Evolutionary conservation across 2,888 invertebrate species (phyloP), one percentile per base, ranked within the genome.

Genomic region (Morpho deidamia): DNA sequence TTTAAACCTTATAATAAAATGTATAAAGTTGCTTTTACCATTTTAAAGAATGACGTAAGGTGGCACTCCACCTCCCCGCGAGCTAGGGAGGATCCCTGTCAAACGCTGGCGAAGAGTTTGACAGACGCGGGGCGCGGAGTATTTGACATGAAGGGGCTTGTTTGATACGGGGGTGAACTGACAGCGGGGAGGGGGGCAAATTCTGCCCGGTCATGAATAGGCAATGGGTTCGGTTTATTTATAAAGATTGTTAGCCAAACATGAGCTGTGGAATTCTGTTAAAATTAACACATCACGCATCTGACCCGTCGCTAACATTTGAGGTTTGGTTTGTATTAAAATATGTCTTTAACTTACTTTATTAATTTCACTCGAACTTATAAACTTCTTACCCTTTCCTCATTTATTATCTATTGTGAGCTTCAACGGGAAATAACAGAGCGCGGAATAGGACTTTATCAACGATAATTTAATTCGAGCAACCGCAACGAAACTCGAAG

Each of bases 111-210:
- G 88, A 87, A 89, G 87, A 88, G 88, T 89, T 89, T 89, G 89
- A 89, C 88, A 88, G 89, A 85, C 88, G 87, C 86, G 86, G 88
- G 87, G 88, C 81, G 86, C 83, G 83, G 87, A 87, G 89, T 85
- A 84, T 89, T 89, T 88, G 89, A 89, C 89, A 85, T 88, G 88
- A 88, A 88, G 89, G 89, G 89, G 87, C 88, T 86, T 85, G 87
- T 87, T 88, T 88, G 87, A 88, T 87, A 85, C 87, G 83, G 86
- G 85, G 84, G 83, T 74, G 78, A 77, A 64, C 78, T 74, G 76
- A 71, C 77, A 76, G 79, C 74, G 76, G 76, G 78, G 78, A 64
- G 67, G 79, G 81, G 79, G 78, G 68, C 64, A 67, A 86, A 88
- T 85, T 88, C 78, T 85, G 87, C 87, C 83, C 84, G 83, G 87